Conservation (phyloP, 2,888 invertebrate species). For the Drosophila limbata region DNA sequence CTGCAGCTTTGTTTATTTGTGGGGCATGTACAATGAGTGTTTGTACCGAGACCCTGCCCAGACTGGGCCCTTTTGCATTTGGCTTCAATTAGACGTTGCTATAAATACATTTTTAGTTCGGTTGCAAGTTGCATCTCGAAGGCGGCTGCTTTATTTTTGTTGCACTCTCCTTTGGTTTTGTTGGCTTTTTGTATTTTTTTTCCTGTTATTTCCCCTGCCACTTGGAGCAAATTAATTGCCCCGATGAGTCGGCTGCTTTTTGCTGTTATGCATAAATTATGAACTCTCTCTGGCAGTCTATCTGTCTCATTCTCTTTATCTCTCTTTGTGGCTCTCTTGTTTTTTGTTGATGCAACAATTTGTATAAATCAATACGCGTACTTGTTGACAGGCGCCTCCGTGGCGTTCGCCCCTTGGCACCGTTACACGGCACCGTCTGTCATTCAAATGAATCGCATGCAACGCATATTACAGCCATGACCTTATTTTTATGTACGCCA, state of each 20-base stretch:
- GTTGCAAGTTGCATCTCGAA: constrained; percentile 16
- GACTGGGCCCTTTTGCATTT: constrained; percentile 47
- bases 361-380: constrained; percentile 70
- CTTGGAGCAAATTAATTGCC: constrained; percentile 66
- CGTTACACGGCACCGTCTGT: constrained; percentile 33
- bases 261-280: constrained; percentile 64
- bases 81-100: constrained; percentile 56
- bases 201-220: constrained; percentile 13
- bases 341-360: constrained; percentile 57
- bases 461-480: constrained; percentile 50
- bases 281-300: constrained; percentile 10
- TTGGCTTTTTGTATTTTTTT: constrained; percentile 26
- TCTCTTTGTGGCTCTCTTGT: constrained; percentile 7
- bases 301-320: constrained; percentile 4
- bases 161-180: constrained; percentile 52
- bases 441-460: constrained; percentile 43
- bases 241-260: constrained; percentile 48
- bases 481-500: constrained; percentile 67
- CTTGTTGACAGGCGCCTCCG: constrained; percentile 64
- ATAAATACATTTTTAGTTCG: constrained; percentile 38
- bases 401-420: constrained; percentile 30
- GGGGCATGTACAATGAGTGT: constrained; percentile 33
- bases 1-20: constrained; percentile 41
- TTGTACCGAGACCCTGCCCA: constrained; percentile 2
- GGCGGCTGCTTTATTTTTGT: constrained; percentile 52